phyloP scores from a whole-genome alignment of 2,113 vertebrate species.

The Aplodontia rufa region DNA sequence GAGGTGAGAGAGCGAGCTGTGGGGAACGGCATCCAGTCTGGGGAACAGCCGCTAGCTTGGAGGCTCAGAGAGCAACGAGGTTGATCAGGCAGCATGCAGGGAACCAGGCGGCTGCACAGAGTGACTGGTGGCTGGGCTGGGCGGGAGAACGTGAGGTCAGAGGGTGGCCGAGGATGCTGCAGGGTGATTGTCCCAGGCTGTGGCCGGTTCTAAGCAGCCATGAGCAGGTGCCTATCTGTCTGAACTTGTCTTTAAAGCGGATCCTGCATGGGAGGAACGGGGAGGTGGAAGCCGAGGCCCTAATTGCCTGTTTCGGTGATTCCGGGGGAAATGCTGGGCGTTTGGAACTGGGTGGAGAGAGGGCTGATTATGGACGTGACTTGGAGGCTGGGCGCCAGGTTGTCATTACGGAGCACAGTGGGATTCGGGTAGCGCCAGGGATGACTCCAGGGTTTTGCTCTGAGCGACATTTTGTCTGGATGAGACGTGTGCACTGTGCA shows the following conservation, averaged over 20 bases:
- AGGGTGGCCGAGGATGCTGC: neutral
- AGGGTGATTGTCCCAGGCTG: neutral
- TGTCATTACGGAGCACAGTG: neutral
- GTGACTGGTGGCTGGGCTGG: neutral
- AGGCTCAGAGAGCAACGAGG: neutral
- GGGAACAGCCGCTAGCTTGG: neutral
- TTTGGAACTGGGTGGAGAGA: neutral
- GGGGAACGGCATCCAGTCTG: neutral
- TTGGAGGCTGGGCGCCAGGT: neutral
- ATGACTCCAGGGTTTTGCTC: neutral
- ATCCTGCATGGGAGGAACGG: no score
- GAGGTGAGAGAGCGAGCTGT: neutral
- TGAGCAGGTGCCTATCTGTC: neutral
- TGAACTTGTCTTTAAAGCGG: neutral
- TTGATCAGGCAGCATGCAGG: accelerated
- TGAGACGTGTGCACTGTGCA: neutral
- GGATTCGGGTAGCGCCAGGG: neutral
- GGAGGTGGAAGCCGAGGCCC: neutral
- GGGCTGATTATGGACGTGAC: neutral
- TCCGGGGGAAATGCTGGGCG: neutral
- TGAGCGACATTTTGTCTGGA: neutral
- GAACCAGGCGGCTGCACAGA: no score
- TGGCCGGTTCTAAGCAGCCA: neutral
- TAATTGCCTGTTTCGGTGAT: no score
- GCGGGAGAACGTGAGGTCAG: neutral